Base-by-base conservation (phyloP, 2,888 invertebrate species). In the Epicampocera succincta region DNA sequence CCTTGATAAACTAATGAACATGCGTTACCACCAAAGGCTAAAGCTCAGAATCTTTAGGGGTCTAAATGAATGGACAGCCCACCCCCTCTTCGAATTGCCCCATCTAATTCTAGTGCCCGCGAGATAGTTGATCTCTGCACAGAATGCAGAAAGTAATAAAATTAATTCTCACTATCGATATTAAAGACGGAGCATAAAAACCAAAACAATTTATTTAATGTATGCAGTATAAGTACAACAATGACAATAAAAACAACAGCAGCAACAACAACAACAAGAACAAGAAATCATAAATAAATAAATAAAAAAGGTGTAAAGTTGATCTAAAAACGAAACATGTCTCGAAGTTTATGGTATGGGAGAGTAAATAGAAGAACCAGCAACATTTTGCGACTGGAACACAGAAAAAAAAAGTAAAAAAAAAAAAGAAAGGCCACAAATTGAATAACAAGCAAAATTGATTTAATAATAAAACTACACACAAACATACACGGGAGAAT, bases 401-500 rank as follows among this genome's bases (percentile, higher is more conserved):
- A 52, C 13, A 69, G 29, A 9, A 52, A 56, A 71, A n/a, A n/a
- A n/a, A n/a, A n/a, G n/a, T n/a, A n/a, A n/a, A n/a, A n/a, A n/a
- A n/a, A n/a, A n/a, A 58, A 58, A 66, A 38, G 63, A 77, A 72
- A 74, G 54, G 21, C 65, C 66, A 73, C 78, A 82, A 81, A 82
- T 82, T 82, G 78, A 82, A 82, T 82, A 78, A 82, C 82, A 82
- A 82, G 82, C 74, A 71, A 82, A 82, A 82, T 82, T 82, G 82
- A 82, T 82, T 82, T 82, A 82, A 82, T 82, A 82, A 76, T 76
- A 76, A 76, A 76, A 76, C 46, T 76, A 52, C 76, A 54, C 52
- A 69, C 61, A 54, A 69, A 78, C 74, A 65, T 12, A 69, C 38
- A 63, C 40, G 74, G 65, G 68, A 61, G 74, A 82, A 60, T 63